Conservation (phyloP, 2,888 invertebrate genomes). For the Rhabditoides inermis region DNA sequence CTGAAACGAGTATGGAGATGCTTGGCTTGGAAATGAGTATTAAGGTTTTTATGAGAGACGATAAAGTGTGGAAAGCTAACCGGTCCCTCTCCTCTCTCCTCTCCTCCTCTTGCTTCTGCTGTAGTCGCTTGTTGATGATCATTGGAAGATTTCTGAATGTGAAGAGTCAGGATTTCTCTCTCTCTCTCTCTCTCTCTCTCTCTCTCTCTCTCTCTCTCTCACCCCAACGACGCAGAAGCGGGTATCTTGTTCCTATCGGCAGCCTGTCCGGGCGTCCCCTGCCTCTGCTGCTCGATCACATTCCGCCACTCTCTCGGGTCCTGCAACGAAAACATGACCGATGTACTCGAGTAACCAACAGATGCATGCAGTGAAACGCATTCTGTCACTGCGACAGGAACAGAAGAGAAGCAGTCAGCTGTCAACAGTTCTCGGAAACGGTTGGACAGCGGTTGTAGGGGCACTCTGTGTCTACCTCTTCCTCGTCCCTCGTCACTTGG, state of each 20-base stretch:
- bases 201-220: not conserved
- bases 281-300: constrained; percentile 32
- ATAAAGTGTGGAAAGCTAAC: too few species aligned
- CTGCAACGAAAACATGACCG: too few species aligned
- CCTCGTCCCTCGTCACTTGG: not conserved
- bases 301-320: constrained; percentile 32
- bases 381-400: not conserved
- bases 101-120: too few species aligned
- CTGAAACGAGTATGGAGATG: too few species aligned
- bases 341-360: too few species aligned
- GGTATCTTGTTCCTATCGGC: constrained; percentile 7
- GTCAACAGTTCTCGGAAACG: not conserved
- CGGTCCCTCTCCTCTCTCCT: too few species aligned
- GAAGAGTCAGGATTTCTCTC: too few species aligned
- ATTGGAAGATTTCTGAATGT: too few species aligned
- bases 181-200: not conserved
- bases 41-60: too few species aligned
- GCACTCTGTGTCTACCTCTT: not conserved
- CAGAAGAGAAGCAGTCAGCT: not conserved
- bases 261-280: constrained; percentile 24
- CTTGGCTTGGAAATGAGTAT: too few species aligned
- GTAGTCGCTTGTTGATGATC: too few species aligned
- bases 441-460: not conserved
- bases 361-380: too few species aligned
- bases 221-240: constrained; percentile 7